Conservation (phyloP, 2,888 invertebrate species). For the Trachelus stipa region DNA sequence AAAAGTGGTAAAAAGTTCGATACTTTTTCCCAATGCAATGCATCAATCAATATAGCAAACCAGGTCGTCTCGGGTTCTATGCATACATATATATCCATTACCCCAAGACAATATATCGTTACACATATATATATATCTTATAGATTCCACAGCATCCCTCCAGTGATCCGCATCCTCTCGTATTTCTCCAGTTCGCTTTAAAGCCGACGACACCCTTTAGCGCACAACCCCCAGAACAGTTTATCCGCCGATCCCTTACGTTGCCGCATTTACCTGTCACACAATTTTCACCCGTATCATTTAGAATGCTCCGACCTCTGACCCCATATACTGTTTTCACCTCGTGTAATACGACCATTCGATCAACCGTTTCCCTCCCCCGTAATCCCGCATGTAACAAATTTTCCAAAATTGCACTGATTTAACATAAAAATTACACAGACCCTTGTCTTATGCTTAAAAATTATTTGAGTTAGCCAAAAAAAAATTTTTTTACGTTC, state of each 20-base stretch:
- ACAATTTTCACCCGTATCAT: background rate
- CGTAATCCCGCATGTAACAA: background rate
- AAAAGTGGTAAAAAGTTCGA: background rate
- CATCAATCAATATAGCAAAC: background rate
- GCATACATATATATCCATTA: background rate
- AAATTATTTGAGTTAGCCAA: background rate
- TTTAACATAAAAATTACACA: background rate
- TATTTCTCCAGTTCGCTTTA: background rate
- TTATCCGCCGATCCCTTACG: background rate
- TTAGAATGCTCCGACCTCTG: background rate
- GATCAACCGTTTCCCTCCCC: background rate
- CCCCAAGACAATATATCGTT: background rate
- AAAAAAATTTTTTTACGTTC: too few species aligned
- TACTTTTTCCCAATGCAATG: background rate
- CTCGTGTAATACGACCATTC: background rate
- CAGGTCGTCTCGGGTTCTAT: background rate
- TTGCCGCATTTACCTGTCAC: background rate
- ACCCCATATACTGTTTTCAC: background rate
- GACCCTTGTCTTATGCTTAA: too few species aligned
- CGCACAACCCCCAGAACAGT: background rate
- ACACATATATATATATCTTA: slow-evolving; percentile 9
- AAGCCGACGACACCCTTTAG: background rate
- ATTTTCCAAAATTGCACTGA: background rate
- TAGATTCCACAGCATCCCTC: slow-evolving; percentile 19
- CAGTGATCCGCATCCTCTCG: slow-evolving; percentile 19